Conservation (phyloP, 30 jellyfish, hydroid and myxozoan genomes). For the Aurelia aurita region DNA sequence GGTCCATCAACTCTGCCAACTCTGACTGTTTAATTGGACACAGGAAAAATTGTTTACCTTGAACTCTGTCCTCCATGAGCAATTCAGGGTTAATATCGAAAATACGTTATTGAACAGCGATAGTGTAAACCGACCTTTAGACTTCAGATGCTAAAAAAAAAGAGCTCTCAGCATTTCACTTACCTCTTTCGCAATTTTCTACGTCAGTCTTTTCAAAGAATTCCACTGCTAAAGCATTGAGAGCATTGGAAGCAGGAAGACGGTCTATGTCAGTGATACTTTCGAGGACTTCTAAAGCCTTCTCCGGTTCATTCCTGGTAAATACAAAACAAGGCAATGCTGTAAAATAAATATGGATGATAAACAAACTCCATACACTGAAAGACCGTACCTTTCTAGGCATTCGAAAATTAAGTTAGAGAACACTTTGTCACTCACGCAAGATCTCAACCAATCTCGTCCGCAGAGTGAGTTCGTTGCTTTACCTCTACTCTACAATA, state of each 20-base stretch:
- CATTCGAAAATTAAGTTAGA: too few relatives aligned
- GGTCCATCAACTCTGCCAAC: too few relatives aligned
- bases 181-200: constrained; percentile 57
- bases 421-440: too few relatives aligned
- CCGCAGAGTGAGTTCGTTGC: too few relatives aligned
- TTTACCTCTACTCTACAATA: too few relatives aligned
- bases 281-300: constrained; percentile 48
- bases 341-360: neutral
- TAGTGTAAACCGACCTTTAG: neutral
- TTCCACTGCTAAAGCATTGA: constrained; percentile 8
- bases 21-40: too few relatives aligned
- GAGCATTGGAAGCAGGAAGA: constrained; percentile 28
- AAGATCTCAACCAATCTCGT: too few relatives aligned
- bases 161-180: neutral
- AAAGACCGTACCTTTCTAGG: too few relatives aligned
- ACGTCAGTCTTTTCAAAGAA: constrained; percentile 43
- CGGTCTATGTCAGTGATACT: constrained; percentile 12
- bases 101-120: neutral
- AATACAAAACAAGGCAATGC: neutral
- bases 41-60: too few relatives aligned
- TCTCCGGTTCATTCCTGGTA: constrained; percentile 56
- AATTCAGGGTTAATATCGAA: too few relatives aligned
- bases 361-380: neutral
- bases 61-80: too few relatives aligned
- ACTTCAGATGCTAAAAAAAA: neutral